Base-by-base conservation (phyloP, 2,113 vertebrate species). In the Hiodon alosoides region DNA sequence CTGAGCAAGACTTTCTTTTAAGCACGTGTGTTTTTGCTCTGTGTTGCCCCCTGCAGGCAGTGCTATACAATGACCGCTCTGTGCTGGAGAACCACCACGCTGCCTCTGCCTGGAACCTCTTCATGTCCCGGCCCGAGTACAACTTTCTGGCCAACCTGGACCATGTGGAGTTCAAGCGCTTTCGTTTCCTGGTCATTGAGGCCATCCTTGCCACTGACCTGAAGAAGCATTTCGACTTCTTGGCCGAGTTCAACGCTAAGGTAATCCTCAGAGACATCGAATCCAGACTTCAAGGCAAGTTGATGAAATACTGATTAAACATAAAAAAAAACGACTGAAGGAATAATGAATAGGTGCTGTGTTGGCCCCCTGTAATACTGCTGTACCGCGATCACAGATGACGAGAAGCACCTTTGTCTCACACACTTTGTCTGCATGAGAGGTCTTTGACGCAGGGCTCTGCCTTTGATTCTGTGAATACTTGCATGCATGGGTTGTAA, bases 191-290 rank as follows among this genome's bases (percentile, higher is more conserved):
- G 47, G 97, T 99, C 80, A 99, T 98, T 2, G 97, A 99, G 89
- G 97, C 97, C 62, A 98, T 99, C 77, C 89, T 99, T 80, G 97
- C 97, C 79, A 99, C 97, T 0, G 97, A 99, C 82, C 90, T 99
- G 72, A 99, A 99, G 89, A 98, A 98, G 84, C 97, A 99, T 87
- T 99, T 99, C 57, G 97, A 99, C 86, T 99, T 99, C 4, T 89
- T 99, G 5, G 94, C 97, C 52, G 97, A 93, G 81, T 96, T 99
- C 84, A 99, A 99, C 7, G 91, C 95, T 79, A 99, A 99, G 95
- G 97, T 98, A 91, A 89, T 4, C 8, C 3, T 13, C 31, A 13
- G 53, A 31, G 31, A 31, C 31, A 31, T 31, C 31, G 31, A 31
- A 31, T 31, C 31, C 31, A 31, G 31, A 31, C 31, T 31, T 31